Evolutionary conservation across 37 sponge, comb jelly and placozoan species (phyloP).

Genomic region (Oopsacas minuta): DNA sequence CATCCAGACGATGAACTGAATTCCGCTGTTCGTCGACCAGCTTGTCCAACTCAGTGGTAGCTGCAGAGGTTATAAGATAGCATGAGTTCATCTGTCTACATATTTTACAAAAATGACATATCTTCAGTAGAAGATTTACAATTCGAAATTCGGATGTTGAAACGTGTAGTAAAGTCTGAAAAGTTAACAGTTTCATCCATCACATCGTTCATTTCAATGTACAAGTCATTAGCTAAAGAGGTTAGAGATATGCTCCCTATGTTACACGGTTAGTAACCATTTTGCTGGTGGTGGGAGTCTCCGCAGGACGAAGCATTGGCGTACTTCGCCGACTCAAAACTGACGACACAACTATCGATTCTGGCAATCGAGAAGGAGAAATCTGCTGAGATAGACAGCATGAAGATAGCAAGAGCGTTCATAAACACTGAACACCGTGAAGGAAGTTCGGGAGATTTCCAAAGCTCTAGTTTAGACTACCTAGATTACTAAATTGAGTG

Average conservation of each 20-base stretch:
- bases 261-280: not conserved
- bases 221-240: constrained; percentile 7
- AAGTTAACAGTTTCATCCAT: not conserved
- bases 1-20: not conserved
- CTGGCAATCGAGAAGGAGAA: not conserved
- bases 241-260: constrained; percentile 4
- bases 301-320: not conserved
- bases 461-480: not conserved
- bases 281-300: constrained; percentile 10
- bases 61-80: not conserved
- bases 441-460: constrained; percentile 5
- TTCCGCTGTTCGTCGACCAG: constrained; percentile 12
- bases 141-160: not conserved
- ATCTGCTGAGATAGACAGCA: not conserved
- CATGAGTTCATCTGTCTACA: not conserved
- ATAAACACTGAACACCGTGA: not conserved
- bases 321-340: constrained; percentile 3
- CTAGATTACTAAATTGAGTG: not conserved
- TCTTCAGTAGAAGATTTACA: constrained; percentile 12
- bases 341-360: constrained; percentile 9
- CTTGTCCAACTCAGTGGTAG: not conserved
- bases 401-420: constrained; percentile 13
- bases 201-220: not conserved
- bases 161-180: not conserved
- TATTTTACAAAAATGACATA: constrained; percentile 9